Evolutionary conservation across 2,113 vertebrate species (phyloP).

Genomic region (Heloderma charlesbogerti): DNA sequence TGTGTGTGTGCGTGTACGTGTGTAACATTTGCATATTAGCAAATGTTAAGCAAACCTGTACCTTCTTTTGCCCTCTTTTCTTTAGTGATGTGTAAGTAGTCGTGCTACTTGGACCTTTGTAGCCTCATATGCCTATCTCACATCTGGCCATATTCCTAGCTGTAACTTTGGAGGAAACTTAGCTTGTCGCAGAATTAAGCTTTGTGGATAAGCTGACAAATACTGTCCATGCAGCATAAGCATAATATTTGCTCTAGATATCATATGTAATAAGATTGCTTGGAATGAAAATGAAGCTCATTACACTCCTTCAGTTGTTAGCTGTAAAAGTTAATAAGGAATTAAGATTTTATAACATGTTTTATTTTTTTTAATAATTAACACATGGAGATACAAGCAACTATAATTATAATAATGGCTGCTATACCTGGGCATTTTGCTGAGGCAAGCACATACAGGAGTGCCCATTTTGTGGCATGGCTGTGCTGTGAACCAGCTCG

Average conservation of each 20-base stretch:
- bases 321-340: slow-evolving; percentile 37
- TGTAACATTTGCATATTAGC: not conserved
- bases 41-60: not conserved
- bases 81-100: not conserved
- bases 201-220: not conserved
- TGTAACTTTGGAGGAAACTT: not conserved
- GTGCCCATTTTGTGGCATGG: not conserved
- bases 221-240: not conserved
- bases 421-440: slow-evolving; percentile 31
- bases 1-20: too few species aligned
- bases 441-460: not conserved
- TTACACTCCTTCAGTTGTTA: slow-evolving; percentile 15
- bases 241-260: slow-evolving; percentile 11
- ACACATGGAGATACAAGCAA: slow-evolving; percentile 4
- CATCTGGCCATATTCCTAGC: not conserved
- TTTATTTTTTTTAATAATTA: slow-evolving; percentile 51
- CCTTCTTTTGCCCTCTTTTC: not conserved
- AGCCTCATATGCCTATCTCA: not conserved
- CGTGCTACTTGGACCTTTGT: not conserved
- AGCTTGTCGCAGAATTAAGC: slow-evolving; percentile 1
- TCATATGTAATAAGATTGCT: slow-evolving; percentile 33
- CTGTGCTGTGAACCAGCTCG: not conserved
- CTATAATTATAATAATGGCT: slow-evolving; percentile 28
- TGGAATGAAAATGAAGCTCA: slow-evolving; percentile 40
- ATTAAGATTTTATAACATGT: slow-evolving; percentile 20